Percentiles rank a stretch among this genome's conserved stretches.
These are phyloP conservation scores for Semaprochilodus insignis DNA, from an alignment of 2,797 vertebrate genomes.

Conservation along the genomic window DNA sequence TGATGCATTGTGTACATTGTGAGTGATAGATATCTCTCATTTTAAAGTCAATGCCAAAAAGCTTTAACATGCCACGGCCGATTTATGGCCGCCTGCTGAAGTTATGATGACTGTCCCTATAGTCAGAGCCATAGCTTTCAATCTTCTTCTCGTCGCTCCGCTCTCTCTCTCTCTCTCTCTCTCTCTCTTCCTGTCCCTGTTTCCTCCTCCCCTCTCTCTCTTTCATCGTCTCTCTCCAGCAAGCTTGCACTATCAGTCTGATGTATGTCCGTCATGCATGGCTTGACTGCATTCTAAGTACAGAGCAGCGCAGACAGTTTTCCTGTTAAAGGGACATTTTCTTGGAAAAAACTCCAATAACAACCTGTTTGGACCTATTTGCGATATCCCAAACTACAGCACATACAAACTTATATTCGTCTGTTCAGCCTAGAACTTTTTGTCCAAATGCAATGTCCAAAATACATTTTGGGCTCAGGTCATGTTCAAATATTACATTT, in stretches of 20 bases:
- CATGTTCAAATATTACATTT: too few relatives aligned
- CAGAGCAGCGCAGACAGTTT: constrained; percentile 22
- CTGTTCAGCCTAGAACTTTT: too few relatives aligned
- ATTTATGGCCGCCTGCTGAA: constrained; percentile 69
- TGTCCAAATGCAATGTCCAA: too few relatives aligned
- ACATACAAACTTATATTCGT: too few relatives aligned
- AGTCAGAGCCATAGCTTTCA: constrained; percentile 51
- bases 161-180: constrained; percentile 7
- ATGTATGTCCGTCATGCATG: constrained; percentile 33
- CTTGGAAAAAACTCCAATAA: background rate
- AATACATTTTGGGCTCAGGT: too few relatives aligned
- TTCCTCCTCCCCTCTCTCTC: background rate
- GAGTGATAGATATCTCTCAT: constrained; percentile 74
- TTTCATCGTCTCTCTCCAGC: background rate
- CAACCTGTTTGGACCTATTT: too few relatives aligned
- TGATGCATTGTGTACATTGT: constrained; percentile 73
- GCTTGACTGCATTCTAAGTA: constrained; percentile 11
- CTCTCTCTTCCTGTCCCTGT: background rate
- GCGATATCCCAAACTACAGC: too few relatives aligned
- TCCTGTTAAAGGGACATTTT: background rate
- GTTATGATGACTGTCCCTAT: constrained; percentile 68
- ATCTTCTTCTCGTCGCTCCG: background rate
- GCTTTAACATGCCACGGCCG: constrained; percentile 63
- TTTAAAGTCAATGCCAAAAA: constrained; percentile 78
- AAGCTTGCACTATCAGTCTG: background rate